phyloP scores from a whole-genome alignment of 2,888 invertebrate species.

The Dicyrtomina minuta region DNA sequence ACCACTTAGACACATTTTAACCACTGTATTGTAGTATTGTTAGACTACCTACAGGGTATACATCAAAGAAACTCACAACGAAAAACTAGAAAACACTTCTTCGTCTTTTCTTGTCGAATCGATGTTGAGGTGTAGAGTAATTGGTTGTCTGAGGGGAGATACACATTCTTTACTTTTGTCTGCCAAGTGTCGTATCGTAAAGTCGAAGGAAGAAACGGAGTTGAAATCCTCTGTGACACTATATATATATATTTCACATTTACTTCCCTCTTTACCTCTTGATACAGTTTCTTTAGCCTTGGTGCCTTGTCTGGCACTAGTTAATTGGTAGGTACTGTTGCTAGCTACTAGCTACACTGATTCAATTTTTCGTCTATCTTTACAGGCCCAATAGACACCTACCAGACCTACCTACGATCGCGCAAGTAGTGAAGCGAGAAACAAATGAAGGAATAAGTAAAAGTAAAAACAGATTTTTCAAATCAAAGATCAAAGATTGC shows the following conservation, averaged over 20 bases:
- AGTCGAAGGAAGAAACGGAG: too few species aligned
- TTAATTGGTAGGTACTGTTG: too few species aligned
- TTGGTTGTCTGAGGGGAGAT: constrained; percentile 9
- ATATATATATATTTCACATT: neutral
- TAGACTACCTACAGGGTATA: too few species aligned
- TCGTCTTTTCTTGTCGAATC: constrained; percentile 8
- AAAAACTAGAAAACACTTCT: constrained; percentile 15
- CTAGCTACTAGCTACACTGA: too few species aligned
- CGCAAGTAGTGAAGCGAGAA: too few species aligned
- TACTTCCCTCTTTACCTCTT: neutral
- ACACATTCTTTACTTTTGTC: neutral
- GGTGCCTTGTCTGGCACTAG: too few species aligned
- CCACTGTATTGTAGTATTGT: neutral
- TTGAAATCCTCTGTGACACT: neutral
- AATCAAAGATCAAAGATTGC: neutral
- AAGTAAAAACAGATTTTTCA: neutral
- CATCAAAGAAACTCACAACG: neutral
- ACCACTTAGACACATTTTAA: too few species aligned
- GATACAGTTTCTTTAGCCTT: too few species aligned
- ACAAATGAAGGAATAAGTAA: too few species aligned
- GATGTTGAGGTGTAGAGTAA: constrained; percentile 24
- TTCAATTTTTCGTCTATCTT: too few species aligned
- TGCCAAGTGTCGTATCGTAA: neutral
- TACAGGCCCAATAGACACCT: too few species aligned
- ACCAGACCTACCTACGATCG: too few species aligned